phyloP scores from a whole-genome alignment of 2,797 vertebrate species.

The Synaphobranchus kaupii region DNA sequence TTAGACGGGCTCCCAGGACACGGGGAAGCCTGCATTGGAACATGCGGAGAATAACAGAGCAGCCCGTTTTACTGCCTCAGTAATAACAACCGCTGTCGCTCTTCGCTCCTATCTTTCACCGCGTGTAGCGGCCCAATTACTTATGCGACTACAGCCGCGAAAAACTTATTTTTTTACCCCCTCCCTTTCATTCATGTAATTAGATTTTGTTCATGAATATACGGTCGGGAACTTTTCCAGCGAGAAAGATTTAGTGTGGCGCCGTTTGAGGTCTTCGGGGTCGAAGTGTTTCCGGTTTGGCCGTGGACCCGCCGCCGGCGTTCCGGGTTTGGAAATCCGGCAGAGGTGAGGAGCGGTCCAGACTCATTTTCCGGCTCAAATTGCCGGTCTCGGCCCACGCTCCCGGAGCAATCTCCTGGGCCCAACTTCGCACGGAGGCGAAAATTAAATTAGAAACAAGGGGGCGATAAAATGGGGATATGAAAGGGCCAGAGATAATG shows the following conservation, averaged over 20 bases:
- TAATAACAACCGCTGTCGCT: not conserved
- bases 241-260: not conserved
- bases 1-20: not conserved
- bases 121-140: not conserved
- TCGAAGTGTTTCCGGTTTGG: not conserved
- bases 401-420: slow-evolving; percentile 16
- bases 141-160: not conserved
- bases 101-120: not conserved
- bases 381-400: not conserved
- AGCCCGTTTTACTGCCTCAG: not conserved
- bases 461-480: slow-evolving; percentile 15
- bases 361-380: not conserved
- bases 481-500: slow-evolving; percentile 8
- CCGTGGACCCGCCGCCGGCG: not conserved
- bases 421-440: not conserved
- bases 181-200: not conserved
- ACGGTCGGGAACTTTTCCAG: not conserved
- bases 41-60: slow-evolving; percentile 15
- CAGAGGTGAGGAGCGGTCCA: not conserved
- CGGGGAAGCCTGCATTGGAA: not conserved
- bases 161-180: too few species aligned
- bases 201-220: not conserved
- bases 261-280: not conserved
- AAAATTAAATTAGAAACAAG: slow-evolving; percentile 31
- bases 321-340: not conserved